These are phyloP conservation scores for Parauchenoglanis ngamensis DNA, from an alignment of 2,797 vertebrate genomes.

Conservation along the genomic window DNA sequence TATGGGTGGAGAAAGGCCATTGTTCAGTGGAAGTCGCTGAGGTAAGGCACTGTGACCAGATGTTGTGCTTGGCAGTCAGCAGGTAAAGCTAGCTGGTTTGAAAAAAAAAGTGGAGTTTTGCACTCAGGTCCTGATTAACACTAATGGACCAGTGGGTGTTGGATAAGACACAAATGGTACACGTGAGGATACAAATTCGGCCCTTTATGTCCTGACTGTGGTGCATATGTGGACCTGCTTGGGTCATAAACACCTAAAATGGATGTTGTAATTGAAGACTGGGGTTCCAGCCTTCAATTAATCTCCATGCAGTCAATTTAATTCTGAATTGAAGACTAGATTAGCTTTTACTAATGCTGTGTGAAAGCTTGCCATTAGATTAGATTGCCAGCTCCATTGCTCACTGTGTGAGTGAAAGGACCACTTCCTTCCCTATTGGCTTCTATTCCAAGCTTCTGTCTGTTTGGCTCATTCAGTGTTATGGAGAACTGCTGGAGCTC, in stretches of 20 bases:
- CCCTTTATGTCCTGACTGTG: background rate
- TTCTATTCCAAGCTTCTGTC: slow-evolving; percentile 26
- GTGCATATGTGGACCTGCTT: background rate
- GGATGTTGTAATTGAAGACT: background rate
- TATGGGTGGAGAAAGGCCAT: slow-evolving; percentile 46
- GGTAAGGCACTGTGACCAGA: slow-evolving; percentile 56
- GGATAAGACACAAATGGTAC: background rate
- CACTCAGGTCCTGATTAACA: slow-evolving; percentile 3
- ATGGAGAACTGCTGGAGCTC: slow-evolving; percentile 47
- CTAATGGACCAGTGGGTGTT: background rate
- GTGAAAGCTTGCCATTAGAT: slow-evolving; percentile 22
- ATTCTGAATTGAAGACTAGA: background rate
- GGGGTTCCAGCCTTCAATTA: background rate
- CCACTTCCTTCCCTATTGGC: slow-evolving; percentile 32
- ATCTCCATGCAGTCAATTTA: background rate
- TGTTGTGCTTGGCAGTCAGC: slow-evolving; percentile 62
- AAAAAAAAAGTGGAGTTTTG: background rate
- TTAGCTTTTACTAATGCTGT: slow-evolving; percentile 24
- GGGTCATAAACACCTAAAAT: slow-evolving; percentile 12
- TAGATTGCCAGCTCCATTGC: slow-evolving; percentile 29
- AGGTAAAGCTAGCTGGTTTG: slow-evolving; percentile 55
- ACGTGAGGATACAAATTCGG: background rate
- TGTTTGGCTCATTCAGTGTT: slow-evolving; percentile 44
- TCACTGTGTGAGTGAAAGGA: slow-evolving; percentile 38
- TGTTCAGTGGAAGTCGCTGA: slow-evolving; percentile 62